A percentile compares a stretch with the other conserved stretches of the same genome.
phyloP scores from a whole-genome alignment of 1,140 invertebrate genomes.

The Anastrepha ludens region DNA sequence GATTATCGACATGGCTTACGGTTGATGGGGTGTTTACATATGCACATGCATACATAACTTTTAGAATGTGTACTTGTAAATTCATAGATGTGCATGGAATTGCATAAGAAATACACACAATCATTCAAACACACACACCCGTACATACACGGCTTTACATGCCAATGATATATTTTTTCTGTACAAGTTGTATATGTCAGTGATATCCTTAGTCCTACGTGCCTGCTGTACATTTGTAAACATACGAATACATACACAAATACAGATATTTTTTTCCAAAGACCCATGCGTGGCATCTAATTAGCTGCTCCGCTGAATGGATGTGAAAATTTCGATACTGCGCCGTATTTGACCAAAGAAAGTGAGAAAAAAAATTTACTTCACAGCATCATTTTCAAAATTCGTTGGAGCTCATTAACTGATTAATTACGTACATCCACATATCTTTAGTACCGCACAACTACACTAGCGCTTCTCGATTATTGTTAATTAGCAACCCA shows the following conservation, averaged over 20 bases:
- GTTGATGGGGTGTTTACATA: conserved; percentile 2
- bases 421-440: neutral
- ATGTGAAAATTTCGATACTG: neutral
- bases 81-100: too few relatives aligned
- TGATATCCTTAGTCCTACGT: neutral
- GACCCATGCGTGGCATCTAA: neutral
- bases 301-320: neutral
- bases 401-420: neutral
- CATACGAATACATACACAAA: neutral
- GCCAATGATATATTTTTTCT: neutral
- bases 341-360: neutral
- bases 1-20: conserved; percentile 50
- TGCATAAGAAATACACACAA: too few relatives aligned
- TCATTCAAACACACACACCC: neutral
- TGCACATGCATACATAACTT: neutral
- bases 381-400: neutral
- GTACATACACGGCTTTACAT: neutral
- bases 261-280: neutral
- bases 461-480: too few relatives aligned
- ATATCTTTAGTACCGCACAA: too few relatives aligned
- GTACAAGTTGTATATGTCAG: neutral
- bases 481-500: too few relatives aligned
- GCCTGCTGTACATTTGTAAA: too few relatives aligned
- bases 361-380: neutral
- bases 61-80: too few relatives aligned